Conservation (phyloP, 1,140 invertebrate genomes). For the Macrocentrus cingulum region DNA sequence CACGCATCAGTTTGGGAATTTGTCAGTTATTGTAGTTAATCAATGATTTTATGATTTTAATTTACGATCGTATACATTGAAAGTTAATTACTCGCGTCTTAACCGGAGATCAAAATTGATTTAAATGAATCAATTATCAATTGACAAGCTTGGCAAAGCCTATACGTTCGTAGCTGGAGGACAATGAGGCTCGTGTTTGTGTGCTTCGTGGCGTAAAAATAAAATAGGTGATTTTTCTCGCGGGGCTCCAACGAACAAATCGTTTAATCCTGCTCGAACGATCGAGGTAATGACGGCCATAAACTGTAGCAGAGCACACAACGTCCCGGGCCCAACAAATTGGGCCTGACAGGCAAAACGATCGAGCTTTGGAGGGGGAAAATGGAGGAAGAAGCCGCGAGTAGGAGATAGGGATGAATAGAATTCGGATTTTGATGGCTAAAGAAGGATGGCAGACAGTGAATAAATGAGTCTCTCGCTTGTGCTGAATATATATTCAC, state of each 20-base stretch:
- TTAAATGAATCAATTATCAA: too few species aligned
- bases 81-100: too few species aligned
- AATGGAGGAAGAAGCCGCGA: too few species aligned
- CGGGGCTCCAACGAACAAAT: slow-evolving; percentile 23
- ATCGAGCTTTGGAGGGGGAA: slow-evolving; percentile 11
- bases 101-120: too few species aligned
- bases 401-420: slow-evolving; percentile 6
- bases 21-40: background rate
- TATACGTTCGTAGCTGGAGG: background rate
- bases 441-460: slow-evolving; percentile 6
- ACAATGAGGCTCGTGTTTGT: slow-evolving; percentile 1
- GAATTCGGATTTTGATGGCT: too few species aligned
- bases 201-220: slow-evolving; percentile 3
- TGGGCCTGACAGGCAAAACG: slow-evolving; percentile 37
- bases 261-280: slow-evolving; percentile 33
- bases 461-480: slow-evolving; percentile 6
- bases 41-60: too few species aligned
- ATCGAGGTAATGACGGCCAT: slow-evolving; percentile 37
- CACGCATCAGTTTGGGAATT: slow-evolving; percentile 10
- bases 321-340: slow-evolving; percentile 32
- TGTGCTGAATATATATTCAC: slow-evolving; percentile 21
- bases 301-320: slow-evolving; percentile 37
- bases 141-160: too few species aligned
- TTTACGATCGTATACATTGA: background rate
- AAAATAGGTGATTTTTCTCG: slow-evolving; percentile 21